Percentiles rank a stretch among this genome's conserved stretches.
phyloP scores from a whole-genome alignment of 2,888 invertebrate species.

The Capitulum mitella region DNA sequence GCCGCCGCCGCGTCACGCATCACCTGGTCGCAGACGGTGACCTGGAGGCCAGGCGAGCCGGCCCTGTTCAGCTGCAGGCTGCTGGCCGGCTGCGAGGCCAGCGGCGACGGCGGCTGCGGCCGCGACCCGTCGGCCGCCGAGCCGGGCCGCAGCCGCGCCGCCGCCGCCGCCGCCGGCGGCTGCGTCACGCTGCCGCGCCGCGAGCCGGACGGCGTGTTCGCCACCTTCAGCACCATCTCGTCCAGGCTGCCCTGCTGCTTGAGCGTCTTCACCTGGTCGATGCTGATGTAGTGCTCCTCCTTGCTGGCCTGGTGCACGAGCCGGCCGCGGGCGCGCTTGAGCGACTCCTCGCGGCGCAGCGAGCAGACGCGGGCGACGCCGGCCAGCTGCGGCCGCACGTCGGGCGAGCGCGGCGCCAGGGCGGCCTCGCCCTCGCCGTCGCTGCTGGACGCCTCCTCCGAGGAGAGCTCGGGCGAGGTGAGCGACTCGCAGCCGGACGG shows the following conservation, averaged over 20 bases:
- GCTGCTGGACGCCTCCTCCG: not conserved
- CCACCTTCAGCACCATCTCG: conserved; percentile 4
- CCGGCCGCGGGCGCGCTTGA: not conserved
- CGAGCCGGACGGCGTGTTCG: not conserved
- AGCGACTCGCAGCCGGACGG: not conserved
- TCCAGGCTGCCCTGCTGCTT: conserved; percentile 19
- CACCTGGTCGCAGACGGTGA: not conserved
- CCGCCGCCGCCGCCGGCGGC: not conserved
- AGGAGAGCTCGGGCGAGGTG: not conserved
- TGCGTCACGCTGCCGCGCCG: not conserved
- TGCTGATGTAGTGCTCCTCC: conserved; percentile 17
- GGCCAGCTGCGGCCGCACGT: not conserved
- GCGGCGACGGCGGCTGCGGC: not conserved
- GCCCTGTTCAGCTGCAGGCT: not conserved
- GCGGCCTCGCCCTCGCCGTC: not conserved
- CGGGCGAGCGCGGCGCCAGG: not conserved
- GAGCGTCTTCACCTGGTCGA: conserved; percentile 12
- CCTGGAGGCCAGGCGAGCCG: not conserved
- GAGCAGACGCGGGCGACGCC: not conserved
- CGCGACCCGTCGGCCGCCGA: not conserved
- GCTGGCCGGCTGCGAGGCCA: not conserved
- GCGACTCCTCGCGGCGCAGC: not conserved
- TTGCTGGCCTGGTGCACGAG: conserved; percentile 11
- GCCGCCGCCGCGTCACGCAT: not conserved
- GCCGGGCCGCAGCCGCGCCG: not conserved